Evolutionary conservation across 2,888 invertebrate species (phyloP).

Genomic region (Blastobasis adustella): DNA sequence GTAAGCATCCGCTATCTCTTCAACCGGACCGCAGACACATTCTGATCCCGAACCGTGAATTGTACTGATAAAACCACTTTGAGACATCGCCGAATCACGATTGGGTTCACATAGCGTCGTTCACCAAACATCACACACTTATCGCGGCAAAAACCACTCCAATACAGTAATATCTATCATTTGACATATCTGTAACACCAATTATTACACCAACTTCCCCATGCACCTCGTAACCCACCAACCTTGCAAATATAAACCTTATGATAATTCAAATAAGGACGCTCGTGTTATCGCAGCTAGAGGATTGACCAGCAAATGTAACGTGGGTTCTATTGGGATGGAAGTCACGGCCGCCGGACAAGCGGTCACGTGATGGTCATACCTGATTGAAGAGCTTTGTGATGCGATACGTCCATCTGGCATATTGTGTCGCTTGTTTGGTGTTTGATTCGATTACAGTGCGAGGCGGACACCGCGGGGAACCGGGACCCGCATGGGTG

Average conservation of each 20-base stretch:
- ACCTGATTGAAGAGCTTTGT: slow-evolving; percentile 1
- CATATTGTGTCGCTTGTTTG: neutral
- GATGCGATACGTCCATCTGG: neutral
- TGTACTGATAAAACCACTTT: no score
- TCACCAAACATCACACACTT: neutral
- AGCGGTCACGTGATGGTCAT: neutral
- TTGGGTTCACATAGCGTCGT: neutral
- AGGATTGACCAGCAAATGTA: no score
- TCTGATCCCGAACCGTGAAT: no score
- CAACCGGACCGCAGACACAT: no score
- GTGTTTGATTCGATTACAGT: neutral
- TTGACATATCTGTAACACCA: slow-evolving; percentile 14
- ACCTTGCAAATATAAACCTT: no score
- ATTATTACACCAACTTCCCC: neutral
- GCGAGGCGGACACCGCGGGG: no score
- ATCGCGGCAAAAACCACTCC: neutral
- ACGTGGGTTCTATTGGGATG: neutral
- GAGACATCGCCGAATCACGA: neutral
- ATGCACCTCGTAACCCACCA: neutral
- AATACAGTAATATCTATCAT: slow-evolving; percentile 6
- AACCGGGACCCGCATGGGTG: no score
- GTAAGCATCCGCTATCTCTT: no score
- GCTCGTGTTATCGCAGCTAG: no score
- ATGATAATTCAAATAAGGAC: no score
- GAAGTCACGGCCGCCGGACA: neutral